Evolutionary conservation across 2,113 vertebrate genomes (phyloP).

Genomic region (Balaenoptera acutorostrata): DNA sequence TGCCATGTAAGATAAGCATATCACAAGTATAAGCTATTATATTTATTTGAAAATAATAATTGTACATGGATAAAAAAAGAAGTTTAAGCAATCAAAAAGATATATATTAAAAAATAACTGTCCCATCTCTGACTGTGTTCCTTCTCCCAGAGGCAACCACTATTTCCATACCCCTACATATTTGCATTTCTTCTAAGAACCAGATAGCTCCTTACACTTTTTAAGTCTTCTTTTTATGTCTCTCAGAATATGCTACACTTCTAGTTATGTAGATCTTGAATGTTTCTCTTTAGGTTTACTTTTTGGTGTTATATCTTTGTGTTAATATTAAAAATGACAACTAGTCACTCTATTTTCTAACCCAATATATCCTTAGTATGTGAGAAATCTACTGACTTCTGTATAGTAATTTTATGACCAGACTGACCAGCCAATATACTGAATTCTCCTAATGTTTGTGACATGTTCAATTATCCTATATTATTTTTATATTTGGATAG

Average conservation of each 20-base stretch:
- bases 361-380: background rate
- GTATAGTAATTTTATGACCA: background rate
- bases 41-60: background rate
- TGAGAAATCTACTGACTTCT: background rate
- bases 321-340: background rate
- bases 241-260: background rate
- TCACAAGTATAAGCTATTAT: background rate
- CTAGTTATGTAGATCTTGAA: background rate
- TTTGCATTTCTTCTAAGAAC: background rate
- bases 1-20: background rate
- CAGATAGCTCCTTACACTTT: background rate
- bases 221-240: background rate
- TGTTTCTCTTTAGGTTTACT: background rate
- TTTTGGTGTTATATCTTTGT: background rate
- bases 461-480: background rate
- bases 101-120: background rate
- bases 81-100: background rate
- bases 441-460: background rate
- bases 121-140: background rate
- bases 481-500: background rate
- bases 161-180: fast-evolving
- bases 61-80: background rate
- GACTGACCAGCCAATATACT: background rate
- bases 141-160: background rate
- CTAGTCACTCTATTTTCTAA: background rate